Evolutionary conservation across 2,797 vertebrate species (phyloP).

Genomic region (Perodicticus potto): DNA sequence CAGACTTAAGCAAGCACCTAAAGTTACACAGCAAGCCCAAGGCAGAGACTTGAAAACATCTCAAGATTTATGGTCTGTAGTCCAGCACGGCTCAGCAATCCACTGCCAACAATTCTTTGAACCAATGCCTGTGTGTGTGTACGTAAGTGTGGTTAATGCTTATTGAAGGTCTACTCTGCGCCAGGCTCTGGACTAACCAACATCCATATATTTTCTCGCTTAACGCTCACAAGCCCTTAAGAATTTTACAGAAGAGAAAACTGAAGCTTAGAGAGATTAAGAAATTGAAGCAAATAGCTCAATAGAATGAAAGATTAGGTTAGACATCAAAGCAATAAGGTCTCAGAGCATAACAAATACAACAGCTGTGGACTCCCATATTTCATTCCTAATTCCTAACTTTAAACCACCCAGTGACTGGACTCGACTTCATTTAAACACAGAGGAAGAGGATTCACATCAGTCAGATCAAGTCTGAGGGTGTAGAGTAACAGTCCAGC

Average conservation of each 20-base stretch:
- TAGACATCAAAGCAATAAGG: conserved; percentile 30
- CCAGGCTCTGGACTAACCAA: background rate
- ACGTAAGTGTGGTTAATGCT: background rate
- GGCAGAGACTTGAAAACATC: background rate
- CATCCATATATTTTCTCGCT: conserved; percentile 14
- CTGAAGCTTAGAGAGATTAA: conserved; percentile 23
- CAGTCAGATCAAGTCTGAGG: conserved; percentile 22
- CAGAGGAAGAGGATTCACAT: background rate
- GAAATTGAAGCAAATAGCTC: background rate
- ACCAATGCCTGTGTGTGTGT: background rate
- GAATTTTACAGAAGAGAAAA: conserved; percentile 41
- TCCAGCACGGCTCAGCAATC: background rate
- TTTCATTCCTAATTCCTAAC: conserved; percentile 14
- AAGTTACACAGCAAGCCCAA: conserved; percentile 24
- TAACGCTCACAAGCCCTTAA: background rate
- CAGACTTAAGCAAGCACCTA: background rate
- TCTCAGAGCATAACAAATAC: background rate
- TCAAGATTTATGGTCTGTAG: conserved; percentile 15
- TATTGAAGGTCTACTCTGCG: background rate
- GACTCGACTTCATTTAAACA: conserved; percentile 32
- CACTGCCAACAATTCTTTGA: background rate
- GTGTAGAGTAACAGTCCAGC: background rate
- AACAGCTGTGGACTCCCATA: background rate
- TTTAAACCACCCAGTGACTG: background rate
- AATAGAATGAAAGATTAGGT: background rate